A percentile compares a stretch with the other conserved stretches of the same genome.
These are phyloP conservation scores for Macrosoma leucophasiata DNA, from an alignment of 2,888 invertebrate genomes.

Conservation along the genomic window DNA sequence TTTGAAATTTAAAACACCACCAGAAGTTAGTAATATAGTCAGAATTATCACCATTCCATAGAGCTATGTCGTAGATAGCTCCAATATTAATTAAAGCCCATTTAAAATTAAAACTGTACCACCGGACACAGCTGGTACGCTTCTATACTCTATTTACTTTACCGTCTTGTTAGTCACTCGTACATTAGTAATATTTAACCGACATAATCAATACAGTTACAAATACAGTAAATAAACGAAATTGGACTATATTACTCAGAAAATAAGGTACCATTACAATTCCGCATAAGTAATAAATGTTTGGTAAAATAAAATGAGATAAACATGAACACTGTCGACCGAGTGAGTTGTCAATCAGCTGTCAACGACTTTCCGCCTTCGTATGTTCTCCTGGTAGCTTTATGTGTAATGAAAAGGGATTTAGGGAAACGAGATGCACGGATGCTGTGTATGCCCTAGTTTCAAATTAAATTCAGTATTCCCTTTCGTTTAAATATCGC, in stretches of 20 bases:
- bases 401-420: constrained; percentile 51
- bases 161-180: constrained; percentile 72
- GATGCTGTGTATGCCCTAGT: too few species aligned
- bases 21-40: too few species aligned
- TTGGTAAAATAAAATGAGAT: constrained; percentile 51
- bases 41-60: constrained; percentile 2
- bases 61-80: constrained; percentile 22
- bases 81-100: constrained; percentile 54
- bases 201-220: constrained; percentile 22
- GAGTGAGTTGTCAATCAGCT: constrained; percentile 74
- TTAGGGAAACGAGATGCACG: too few species aligned
- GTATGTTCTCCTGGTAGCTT: constrained; percentile 63
- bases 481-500: too few species aligned
- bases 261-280: constrained; percentile 8
- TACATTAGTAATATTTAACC: constrained; percentile 64
- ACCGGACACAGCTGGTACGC: constrained; percentile 71
- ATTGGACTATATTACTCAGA: constrained; percentile 14
- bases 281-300: constrained; percentile 1
- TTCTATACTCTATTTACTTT: constrained; percentile 71
- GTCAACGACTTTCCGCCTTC: constrained; percentile 65
- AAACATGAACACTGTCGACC: constrained; percentile 63
- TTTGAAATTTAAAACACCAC: too few species aligned
- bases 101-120: constrained; percentile 69
- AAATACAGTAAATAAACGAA: constrained; percentile 19
- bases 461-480: too few species aligned